Percentiles rank a stretch among this genome's conserved stretches.
These are phyloP conservation scores for Holcopasites calliopsidis DNA, from an alignment of 1,140 invertebrate species.

Conservation along the genomic window DNA sequence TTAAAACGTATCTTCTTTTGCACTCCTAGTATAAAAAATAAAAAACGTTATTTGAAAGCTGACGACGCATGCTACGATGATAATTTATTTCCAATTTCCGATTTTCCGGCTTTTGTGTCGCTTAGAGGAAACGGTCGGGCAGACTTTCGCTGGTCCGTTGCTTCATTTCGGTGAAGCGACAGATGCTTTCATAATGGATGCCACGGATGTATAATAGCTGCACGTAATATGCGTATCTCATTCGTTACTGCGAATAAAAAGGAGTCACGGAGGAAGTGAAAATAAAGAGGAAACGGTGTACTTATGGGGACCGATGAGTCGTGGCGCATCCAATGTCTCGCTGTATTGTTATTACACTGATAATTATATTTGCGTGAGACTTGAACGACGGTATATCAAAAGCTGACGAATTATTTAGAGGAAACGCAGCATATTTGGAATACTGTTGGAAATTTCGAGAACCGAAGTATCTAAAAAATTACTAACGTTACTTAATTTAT, in stretches of 20 bases:
- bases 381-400: no score
- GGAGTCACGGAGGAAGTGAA: not conserved
- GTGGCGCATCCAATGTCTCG: not conserved
- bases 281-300: conserved; percentile 5
- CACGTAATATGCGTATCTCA: conserved; percentile 6
- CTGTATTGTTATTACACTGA: not conserved
- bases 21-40: not conserved
- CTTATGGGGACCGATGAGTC: not conserved
- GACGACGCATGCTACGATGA: not conserved
- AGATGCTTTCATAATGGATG: conserved; percentile 67
- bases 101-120: conserved; percentile 53
- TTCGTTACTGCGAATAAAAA: not conserved
- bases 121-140: not conserved
- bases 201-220: conserved; percentile 39
- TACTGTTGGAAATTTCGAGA: no score
- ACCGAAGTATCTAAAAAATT: no score
- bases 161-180: conserved; percentile 27
- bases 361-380: no score
- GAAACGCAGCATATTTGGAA: no score
- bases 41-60: not conserved
- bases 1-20: not conserved
- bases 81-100: conserved; percentile 65
- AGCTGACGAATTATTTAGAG: no score
- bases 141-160: not conserved
- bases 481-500: no score